Evolutionary conservation across 1,140 invertebrate species (phyloP), one percentile per base, ranked within the genome.

Genomic region (Neodiprion pinetum): DNA sequence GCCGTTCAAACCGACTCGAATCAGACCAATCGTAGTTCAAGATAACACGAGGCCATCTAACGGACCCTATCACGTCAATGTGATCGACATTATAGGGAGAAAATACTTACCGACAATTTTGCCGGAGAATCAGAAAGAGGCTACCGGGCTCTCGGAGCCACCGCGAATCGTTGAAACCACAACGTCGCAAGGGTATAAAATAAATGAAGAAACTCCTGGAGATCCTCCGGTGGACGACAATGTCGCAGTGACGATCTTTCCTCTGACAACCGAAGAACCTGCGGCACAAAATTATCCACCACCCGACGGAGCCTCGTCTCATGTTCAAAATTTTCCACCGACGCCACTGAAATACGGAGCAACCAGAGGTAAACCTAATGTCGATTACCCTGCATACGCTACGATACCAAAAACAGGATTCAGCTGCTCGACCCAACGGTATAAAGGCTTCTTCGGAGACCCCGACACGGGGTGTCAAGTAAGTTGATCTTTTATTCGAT

Each of bases 371-470:
- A 90, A 91, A 74, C 93, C 95, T 1, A 93, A 95, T 17, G 86
- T 96, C 7, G 95, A 97, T 86, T 97, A 96, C 88, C 96, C 96
- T 0, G 93, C 92, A 40, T 91, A 95, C 11, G 90, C 92, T 3
- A 89, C 88, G 28, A 96, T 97, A 72, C 96, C 96, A 0, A 86
- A 91, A 75, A 97, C 96, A 0, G 91, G 88, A 76, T 97, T 97
- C 83, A 91, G 92, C 83, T 97, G 96, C 84, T 95, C 95, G 72
- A 91, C 93, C 50, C 95, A 96, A 83, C 89, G 95, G 9, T 96
- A 96, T 84, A 96, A 96, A 80, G 95, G 96, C 68, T 97, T 97
- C 86, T 97, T 97, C 80, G 96, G 95, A 9, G 96, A 97, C 88
- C 93, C 95, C 1, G 93, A 95, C 74, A 96, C 95, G 0, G 91